phyloP scores from a whole-genome alignment of 1,140 invertebrate genomes.

The Aporrectodea caliginosa region DNA sequence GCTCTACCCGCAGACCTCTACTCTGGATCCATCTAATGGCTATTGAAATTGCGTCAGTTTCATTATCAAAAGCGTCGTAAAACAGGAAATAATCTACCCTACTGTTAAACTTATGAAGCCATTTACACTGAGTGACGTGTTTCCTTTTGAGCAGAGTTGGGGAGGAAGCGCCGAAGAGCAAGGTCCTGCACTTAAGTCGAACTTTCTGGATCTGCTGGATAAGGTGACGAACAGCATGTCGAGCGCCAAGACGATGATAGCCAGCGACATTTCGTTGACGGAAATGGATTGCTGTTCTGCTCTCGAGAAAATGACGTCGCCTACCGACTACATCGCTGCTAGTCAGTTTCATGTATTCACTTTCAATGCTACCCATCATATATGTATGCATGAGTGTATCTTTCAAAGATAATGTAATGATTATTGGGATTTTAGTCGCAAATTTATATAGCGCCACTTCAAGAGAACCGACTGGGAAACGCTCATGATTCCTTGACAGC shows the following conservation, averaged over 20 bases:
- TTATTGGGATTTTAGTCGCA: too few relatives aligned
- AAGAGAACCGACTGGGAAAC: too few relatives aligned
- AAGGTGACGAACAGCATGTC: constrained; percentile 51
- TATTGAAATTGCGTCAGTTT: not conserved
- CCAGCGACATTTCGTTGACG: constrained; percentile 52
- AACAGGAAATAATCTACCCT: not conserved
- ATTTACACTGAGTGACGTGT: not conserved
- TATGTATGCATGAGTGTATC: too few relatives aligned
- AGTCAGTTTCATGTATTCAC: too few relatives aligned
- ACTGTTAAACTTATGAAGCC: not conserved
- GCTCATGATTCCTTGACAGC: too few relatives aligned
- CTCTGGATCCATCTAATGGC: not conserved
- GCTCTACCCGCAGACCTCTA: too few relatives aligned
- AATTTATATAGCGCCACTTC: too few relatives aligned
- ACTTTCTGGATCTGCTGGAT: constrained; percentile 54
- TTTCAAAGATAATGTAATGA: too few relatives aligned
- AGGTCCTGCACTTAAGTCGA: constrained; percentile 33
- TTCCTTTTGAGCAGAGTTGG: not conserved
- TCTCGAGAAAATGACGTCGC: constrained; percentile 44
- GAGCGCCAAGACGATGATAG: constrained; percentile 50
- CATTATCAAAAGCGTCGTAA: not conserved
- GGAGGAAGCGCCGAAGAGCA: not conserved
- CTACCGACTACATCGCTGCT: constrained; percentile 52
- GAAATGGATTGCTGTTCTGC: constrained; percentile 46
- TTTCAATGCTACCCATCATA: too few relatives aligned